Evolutionary conservation across 2,888 invertebrate genomes (phyloP).

Genomic region (Eurois occulta): DNA sequence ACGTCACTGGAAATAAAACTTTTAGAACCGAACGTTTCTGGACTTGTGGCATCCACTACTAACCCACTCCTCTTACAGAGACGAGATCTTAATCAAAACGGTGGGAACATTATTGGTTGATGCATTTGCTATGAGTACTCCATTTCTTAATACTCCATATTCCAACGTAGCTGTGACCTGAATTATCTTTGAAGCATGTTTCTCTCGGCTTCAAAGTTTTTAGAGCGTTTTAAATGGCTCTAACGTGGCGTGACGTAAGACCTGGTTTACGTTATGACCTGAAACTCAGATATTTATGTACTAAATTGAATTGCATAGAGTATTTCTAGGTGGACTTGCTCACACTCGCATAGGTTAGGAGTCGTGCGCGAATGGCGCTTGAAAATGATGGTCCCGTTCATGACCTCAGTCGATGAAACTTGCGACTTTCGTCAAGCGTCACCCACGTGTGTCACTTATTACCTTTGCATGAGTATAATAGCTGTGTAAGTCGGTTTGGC

Average conservation of each 20-base stretch:
- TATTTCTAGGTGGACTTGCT: no score
- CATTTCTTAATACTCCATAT: constrained; percentile 34
- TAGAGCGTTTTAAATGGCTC: constrained; percentile 60
- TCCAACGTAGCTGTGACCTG: constrained; percentile 44
- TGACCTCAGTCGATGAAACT: background rate
- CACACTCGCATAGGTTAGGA: background rate
- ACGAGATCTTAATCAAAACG: background rate
- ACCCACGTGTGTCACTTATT: background rate
- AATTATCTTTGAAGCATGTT: constrained; percentile 56
- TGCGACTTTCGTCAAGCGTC: background rate
- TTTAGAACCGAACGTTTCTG: background rate
- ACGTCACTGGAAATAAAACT: background rate
- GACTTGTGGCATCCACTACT: background rate
- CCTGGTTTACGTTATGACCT: constrained; percentile 42
- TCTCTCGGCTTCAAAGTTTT: constrained; percentile 50
- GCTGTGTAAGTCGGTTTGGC: background rate
- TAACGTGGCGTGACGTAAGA: constrained; percentile 53
- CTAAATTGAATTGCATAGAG: no score
- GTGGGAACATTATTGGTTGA: background rate
- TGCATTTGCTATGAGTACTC: constrained; percentile 1
- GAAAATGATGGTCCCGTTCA: fast-evolving
- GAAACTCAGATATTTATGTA: constrained; percentile 37
- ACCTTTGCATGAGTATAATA: background rate
- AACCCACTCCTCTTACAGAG: background rate
- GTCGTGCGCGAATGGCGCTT: background rate